phyloP scores from a whole-genome alignment of 2,888 invertebrate species.

The Teleiodes luculella region DNA sequence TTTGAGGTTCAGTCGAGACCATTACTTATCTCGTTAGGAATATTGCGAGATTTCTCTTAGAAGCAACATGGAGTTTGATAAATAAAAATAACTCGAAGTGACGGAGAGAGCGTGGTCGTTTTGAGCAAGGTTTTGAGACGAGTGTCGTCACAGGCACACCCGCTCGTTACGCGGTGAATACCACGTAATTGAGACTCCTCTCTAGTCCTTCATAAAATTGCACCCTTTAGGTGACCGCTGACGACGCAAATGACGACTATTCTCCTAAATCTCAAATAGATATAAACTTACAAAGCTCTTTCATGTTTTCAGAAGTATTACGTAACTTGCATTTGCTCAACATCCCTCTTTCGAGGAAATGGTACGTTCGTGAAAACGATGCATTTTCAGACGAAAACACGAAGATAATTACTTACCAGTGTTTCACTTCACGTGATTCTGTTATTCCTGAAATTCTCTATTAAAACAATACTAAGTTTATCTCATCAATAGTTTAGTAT shows the following conservation, averaged over 20 bases:
- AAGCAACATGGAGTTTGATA: constrained; percentile 1
- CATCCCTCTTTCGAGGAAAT: constrained; percentile 24
- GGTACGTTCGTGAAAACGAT: constrained; percentile 31
- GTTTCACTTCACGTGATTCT: constrained; percentile 9
- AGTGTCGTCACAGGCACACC: constrained; percentile 35
- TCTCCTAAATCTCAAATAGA: not conserved
- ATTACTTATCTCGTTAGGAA: constrained; percentile 24
- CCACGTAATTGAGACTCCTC: constrained; percentile 54
- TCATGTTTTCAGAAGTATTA: constrained; percentile 17
- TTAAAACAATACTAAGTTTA: not conserved
- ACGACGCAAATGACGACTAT: constrained; percentile 27
- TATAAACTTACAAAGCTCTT: constrained; percentile 1
- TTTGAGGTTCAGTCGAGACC: constrained; percentile 23
- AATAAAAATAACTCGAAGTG: constrained; percentile 15
- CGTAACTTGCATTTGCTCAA: constrained; percentile 14
- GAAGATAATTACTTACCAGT: constrained; percentile 6
- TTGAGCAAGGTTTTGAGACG: constrained; percentile 22
- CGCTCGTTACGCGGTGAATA: constrained; percentile 56
- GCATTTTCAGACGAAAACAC: constrained; percentile 36
- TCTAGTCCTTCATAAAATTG: constrained; percentile 46
- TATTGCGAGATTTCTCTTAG: constrained; percentile 12
- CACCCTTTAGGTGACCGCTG: constrained; percentile 40
- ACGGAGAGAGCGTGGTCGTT: constrained; percentile 13
- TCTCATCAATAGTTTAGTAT: too few relatives aligned
- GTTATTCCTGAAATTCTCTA: not conserved